Base-by-base conservation (phyloP, 53 echinoderm and acorn worm species). In the Stichopus horrens region DNA sequence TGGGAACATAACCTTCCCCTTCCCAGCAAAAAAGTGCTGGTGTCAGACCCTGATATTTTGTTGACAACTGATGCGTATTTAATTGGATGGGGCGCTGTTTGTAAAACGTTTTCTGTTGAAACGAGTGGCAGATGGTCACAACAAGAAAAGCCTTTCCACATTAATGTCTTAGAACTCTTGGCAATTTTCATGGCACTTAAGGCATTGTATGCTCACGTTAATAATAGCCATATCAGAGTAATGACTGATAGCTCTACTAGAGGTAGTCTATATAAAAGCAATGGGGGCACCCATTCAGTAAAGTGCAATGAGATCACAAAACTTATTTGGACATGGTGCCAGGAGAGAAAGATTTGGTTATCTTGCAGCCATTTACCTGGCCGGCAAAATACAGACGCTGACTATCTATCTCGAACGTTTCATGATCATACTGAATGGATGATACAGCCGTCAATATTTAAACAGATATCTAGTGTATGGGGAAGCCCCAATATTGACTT, bases 301-400 rank as follows among this genome's bases (percentile, higher is more conserved):
- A 37, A 37, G 37, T 37, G 37, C 37, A 37, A 37, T 37, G 37
- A 37, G 37, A 37, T 37, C 37, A 37, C 37, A 37, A 37, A 37
- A 37, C 37, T 37, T 37, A 37, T 37, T 37, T 37, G 37, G 37
- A 37, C 37, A 37, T 37, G 37, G 37, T 37, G 37, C 37, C 37
- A 37, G 0, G 37, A 37, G 37, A 37, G 37, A 37, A 37, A 37
- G 37, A 37, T 37, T 37, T 91, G 90, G 86, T 57, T 88, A 57
- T 77, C 94, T 9, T 84, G 80, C 18, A 53, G 66, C 9, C 88
- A 94, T 23, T 57, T 94, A 8, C 92, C 89, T n/a, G 92, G 94
- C 2, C 11, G 57, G 57, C 53, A 88, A 79, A 94, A 94, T 59
- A 74, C 81, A 73, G 58, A 63, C 6, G 92, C 94, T 6, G 37